Base-by-base conservation (phyloP, 2,888 invertebrate species). In the Tethea ocularis region DNA sequence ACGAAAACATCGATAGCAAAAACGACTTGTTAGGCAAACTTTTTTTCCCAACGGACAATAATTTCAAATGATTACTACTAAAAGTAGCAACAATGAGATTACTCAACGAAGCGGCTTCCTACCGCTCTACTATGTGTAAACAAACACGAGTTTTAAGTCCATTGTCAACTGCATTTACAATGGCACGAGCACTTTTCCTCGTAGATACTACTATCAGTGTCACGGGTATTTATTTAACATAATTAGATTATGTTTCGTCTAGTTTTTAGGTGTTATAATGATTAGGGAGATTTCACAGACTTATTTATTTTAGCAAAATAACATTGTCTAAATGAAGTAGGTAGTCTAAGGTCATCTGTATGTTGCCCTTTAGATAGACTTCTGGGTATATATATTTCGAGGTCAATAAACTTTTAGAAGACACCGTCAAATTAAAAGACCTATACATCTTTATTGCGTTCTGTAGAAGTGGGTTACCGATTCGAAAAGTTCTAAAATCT, bases 141-240 rank as follows among this genome's bases (percentile, higher is more conserved):
- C 38, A 38, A 38, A 38, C 38, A 52, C 33, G 46, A 46, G 22
- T 33, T 38, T 61, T 62, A 64, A 71, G 59, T 69, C 67, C 75
- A 75, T 72, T 77, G 72, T 71, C 77, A 77, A 70, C 66, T n/a
- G 38, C 38, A 38, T 38, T 38, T 38, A 38, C n/a, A n/a, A 38
- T 38, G n/a, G 15, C 36, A 36, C 36, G n/a, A 6, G n/a, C n/a
- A n/a, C n/a, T 4, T n/a, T 38, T 38, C 38, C 38, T 38, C 38
- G n/a, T 38, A 38, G 38, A n/a, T n/a, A 38, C 38, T n/a, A 13
- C 33, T 38, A 38, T 38, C 38, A n/a, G 38, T 38, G 38, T 33
- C 33, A 33, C 2, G 4, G 13, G 13, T 33, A 33, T 38, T 38
- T 38, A 38, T 15, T 36, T 36, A 36, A 15, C 36, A 36, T 15